Conservation (phyloP, 2,888 invertebrate genomes). For the Limnephilus rhombicus region DNA sequence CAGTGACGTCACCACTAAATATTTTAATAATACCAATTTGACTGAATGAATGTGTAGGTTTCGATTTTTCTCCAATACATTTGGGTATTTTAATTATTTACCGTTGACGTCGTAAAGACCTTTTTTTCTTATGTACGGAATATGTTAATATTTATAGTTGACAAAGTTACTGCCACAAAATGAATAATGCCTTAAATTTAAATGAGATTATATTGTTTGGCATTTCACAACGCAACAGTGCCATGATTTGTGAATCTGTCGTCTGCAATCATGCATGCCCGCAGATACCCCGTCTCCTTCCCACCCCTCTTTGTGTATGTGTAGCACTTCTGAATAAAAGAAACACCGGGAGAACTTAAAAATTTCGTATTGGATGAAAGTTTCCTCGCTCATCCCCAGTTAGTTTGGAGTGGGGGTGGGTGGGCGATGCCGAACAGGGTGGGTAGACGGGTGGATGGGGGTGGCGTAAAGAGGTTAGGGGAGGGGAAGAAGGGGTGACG, state of each 20-base stretch:
- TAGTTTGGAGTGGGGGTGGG: neutral
- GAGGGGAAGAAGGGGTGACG: conserved; percentile 18
- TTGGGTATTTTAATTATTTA: too few relatives aligned
- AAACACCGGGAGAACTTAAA: conserved; percentile 39
- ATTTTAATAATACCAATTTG: too few relatives aligned
- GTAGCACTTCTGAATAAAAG: conserved; percentile 20
- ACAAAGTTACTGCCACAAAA: neutral
- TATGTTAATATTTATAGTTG: neutral
- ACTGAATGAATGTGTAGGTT: too few relatives aligned
- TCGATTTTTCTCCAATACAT: too few relatives aligned
- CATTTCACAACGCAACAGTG: neutral
- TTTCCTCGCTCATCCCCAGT: conserved; percentile 31
- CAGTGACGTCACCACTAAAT: too few relatives aligned
- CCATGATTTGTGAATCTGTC: conserved; percentile 11
- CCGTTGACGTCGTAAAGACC: too few relatives aligned
- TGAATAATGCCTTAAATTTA: neutral
- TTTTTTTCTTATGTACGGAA: too few relatives aligned
- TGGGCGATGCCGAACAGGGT: neutral
- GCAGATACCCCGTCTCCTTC: neutral
- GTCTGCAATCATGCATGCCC: conserved; percentile 23
- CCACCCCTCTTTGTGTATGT: conserved; percentile 8
- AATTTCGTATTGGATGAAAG: conserved; percentile 45
- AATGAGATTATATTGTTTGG: neutral
- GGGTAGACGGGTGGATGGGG: conserved; percentile 11
- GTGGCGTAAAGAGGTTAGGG: neutral